These are phyloP conservation scores for Enhydra lutris DNA, from an alignment of 2,113 vertebrate genomes.

Conservation along the genomic window DNA sequence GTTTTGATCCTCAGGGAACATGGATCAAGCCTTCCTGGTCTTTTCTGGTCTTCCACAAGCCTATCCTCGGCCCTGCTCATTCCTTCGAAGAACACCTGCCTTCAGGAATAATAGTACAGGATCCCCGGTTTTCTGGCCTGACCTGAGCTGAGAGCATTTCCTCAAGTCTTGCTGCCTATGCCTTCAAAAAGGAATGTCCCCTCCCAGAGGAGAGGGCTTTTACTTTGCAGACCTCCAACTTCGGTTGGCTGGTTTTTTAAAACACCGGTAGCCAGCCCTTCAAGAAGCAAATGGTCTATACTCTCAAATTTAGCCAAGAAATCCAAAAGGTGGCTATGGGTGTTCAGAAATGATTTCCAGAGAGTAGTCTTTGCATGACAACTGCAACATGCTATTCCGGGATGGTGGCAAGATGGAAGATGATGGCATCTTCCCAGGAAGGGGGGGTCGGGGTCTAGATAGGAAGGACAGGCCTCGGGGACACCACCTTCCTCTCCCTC, in stretches of 20 bases:
- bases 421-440: slow-evolving; percentile 29
- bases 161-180: neutral
- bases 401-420: neutral
- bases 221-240: neutral
- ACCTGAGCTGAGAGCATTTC: neutral
- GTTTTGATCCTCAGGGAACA: neutral
- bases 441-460: neutral
- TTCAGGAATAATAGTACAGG: neutral
- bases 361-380: neutral
- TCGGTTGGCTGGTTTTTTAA: neutral
- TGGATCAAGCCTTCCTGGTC: neutral
- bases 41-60: neutral
- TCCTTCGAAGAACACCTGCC: neutral
- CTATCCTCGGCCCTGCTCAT: accelerated
- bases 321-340: too few relatives aligned
- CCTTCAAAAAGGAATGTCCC: neutral
- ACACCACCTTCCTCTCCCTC: neutral
- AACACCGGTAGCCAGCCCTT: neutral
- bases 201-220: too few relatives aligned
- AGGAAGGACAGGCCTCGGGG: neutral
- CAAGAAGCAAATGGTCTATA: neutral
- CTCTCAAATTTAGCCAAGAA: neutral
- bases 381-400: neutral
- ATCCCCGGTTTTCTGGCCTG: neutral
- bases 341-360: neutral